These are phyloP conservation scores for Actenoides lindsayi DNA, from an alignment of 2,113 vertebrate genomes.

Conservation along the genomic window DNA sequence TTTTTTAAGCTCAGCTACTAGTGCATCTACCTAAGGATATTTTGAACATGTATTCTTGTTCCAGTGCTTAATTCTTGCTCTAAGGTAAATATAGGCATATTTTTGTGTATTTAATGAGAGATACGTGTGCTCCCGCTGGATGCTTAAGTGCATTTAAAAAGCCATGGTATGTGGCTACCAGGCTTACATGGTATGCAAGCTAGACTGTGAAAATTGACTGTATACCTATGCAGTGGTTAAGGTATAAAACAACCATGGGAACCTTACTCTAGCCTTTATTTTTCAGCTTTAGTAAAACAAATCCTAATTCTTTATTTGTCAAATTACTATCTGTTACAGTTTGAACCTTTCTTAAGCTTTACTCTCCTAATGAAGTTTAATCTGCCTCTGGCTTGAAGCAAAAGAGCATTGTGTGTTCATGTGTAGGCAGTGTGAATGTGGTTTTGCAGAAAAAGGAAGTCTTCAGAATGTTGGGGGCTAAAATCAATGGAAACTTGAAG, in stretches of 20 bases:
- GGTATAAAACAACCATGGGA: neutral
- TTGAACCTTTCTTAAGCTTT: constrained; percentile 32
- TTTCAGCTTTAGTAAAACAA: constrained; percentile 26
- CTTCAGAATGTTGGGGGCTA: constrained; percentile 48
- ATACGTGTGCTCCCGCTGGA: neutral
- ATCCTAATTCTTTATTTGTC: constrained; percentile 35
- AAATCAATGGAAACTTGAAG: constrained; percentile 70
- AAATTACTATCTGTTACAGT: constrained; percentile 63
- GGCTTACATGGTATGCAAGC: neutral
- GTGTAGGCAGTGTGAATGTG: constrained; percentile 49
- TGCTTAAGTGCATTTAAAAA: neutral
- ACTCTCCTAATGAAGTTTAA: constrained; percentile 56
- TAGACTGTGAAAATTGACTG: neutral
- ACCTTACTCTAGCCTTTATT: neutral
- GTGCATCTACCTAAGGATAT: neutral
- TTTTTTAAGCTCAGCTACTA: neutral
- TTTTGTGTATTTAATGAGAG: neutral
- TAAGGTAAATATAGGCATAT: neutral
- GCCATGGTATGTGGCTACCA: neutral
- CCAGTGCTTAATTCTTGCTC: neutral
- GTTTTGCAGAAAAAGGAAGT: constrained; percentile 61
- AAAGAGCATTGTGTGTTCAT: constrained; percentile 7
- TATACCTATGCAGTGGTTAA: neutral
- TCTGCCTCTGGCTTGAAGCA: constrained; percentile 57
- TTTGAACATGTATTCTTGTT: neutral